Base-by-base conservation (phyloP, 2,888 invertebrate species). In the Bellardia bayeri region DNA sequence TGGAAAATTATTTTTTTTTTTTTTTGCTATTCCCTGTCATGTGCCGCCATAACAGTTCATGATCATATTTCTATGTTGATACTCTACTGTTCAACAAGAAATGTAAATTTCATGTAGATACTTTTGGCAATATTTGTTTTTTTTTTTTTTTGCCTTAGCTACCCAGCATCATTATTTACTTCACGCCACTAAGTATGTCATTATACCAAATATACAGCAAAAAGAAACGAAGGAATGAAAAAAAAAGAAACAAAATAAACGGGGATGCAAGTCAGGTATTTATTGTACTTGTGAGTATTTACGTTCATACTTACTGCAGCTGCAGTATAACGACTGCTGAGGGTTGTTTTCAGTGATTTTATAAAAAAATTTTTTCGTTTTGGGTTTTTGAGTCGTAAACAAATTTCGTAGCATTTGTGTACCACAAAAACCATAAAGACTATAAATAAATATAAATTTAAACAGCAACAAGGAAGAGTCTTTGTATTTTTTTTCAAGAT, bases 381-480 rank as follows among this genome's bases (percentile, higher is more conserved):
- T 68, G 49, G 54, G 23, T 63, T 75, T 75, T 69, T 51, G 74
- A 74, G 78, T 82, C 79, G 87, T 85, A 85, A 87, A 87, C 85
- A 87, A 87, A 85, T 87, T 87, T 87, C 64, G 58, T 79, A 66
- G 75, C 79, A 85, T 85, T 85, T 79, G 74, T 83, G 33, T 40
- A 71, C 61, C 72, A 42, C 79, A 81, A 75, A 84, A 87, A 74
- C 82, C 85, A 66, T 66, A 74, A 85, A 71, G 79, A 82, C 82
- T 79, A 85, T 85, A 82, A 87, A 87, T 85, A 87, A 85, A 87
- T 87, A 84, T 78, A 78, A 87, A 75, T 79, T 79, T 61, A 45
- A 82, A 42, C 49, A 76, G 56, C n/a, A 69, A 49, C 45, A 23
- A 30, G 64, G 23, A 69, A 51, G 51, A 16, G 54, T 61, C 54